Base-by-base conservation (phyloP, 2,888 invertebrate species). In the Himalopsyche anomala region DNA sequence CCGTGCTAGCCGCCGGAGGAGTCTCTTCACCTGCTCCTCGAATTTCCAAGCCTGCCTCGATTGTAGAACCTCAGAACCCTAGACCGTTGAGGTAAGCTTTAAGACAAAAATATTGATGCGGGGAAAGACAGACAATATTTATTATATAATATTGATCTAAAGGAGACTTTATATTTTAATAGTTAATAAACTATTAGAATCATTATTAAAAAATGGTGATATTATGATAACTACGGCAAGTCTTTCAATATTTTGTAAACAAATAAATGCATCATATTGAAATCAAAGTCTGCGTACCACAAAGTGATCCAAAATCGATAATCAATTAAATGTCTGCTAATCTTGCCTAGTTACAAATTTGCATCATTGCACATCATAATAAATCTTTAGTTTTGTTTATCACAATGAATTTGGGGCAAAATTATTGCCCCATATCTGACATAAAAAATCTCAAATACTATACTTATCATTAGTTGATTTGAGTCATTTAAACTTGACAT, bases 21-120 rank as follows among this genome's bases (percentile, higher is more conserved):
- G 36, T 74, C 12, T 74, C 74, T 12, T 38, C 74, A 12, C 74
- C 74, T 15, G 4, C 36, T 38, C 74, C 36, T 74, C 36, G 28
- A 74, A 15, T 51, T 5, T 15, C 51, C 15, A 74, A 74, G 36
- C 36, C 74, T 74, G 19, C 38, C 8, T 15, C 74, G 4, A 36
- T 74, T 15, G 36, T 11, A 36, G 74, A 74, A 36, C 38, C 74
- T 74, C 74, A 74, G 74, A 74, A 74, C 74, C 74, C 74, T 38
- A 74, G 38, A 74, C 38, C 74, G 0, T 38, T 74, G 38, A 74
- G 36, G 74, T 74, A 74, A 38, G 36, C 74, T 74, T 74, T 9
- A 11, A 69, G 45, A 8, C 9, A 45, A 11, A 11, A 11, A 45
- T 45, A 9, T 11, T 11, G 45, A 45, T 9, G 2, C 45, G 9